phyloP scores from a whole-genome alignment of 2,113 vertebrate genomes.

The Leucopsar rothschildi region DNA sequence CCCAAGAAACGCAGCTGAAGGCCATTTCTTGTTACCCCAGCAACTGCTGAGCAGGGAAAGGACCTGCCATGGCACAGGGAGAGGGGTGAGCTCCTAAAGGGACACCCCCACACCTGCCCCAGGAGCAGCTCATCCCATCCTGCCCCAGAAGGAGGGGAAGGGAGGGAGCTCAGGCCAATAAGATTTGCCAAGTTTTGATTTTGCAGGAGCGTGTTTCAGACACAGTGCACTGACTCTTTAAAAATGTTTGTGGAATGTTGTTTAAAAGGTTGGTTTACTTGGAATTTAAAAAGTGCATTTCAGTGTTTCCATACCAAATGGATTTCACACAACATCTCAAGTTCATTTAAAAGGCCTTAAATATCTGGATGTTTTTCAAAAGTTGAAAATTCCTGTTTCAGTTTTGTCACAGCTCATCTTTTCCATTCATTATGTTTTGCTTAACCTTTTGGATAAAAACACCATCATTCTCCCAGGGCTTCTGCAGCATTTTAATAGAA shows the following conservation, averaged over 20 bases:
- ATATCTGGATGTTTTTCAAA: not conserved
- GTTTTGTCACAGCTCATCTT: not conserved
- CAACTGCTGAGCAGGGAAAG: not conserved
- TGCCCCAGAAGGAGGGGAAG: not conserved
- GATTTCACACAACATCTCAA: not conserved
- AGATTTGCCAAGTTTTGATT: not conserved
- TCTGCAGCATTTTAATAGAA: not conserved
- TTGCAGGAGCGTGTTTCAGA: not conserved
- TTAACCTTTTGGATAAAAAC: conserved; percentile 1
- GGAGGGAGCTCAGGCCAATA: not conserved
- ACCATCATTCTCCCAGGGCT: not conserved
- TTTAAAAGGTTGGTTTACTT: not conserved
- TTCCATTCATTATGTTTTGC: not conserved
- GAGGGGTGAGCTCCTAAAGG: not conserved
- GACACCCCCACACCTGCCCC: not conserved
- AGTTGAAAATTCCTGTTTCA: not conserved
- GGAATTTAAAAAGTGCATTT: not conserved
- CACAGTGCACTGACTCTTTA: not conserved
- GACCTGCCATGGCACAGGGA: not conserved
- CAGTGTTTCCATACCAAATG: not conserved
- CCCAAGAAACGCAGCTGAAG: not conserved
- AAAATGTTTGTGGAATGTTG: not conserved
- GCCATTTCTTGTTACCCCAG: not conserved
- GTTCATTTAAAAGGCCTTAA: not conserved
- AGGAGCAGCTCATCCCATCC: not conserved